Evolutionary conservation across 2,888 invertebrate genomes (phyloP).

Genomic region (Brenthis ino): DNA sequence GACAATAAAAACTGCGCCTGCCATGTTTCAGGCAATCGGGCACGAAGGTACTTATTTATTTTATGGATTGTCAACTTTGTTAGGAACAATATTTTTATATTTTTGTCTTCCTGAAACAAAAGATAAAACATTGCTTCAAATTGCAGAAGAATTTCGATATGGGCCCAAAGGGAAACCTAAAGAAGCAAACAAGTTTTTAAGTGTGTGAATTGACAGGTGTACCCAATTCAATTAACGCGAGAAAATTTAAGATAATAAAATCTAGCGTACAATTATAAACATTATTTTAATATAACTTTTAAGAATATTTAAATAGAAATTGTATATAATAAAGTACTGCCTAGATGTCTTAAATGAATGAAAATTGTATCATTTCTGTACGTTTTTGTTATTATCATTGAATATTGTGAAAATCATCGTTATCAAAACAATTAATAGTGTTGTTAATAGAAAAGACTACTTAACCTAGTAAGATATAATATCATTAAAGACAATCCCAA

Average conservation of each 20-base stretch:
- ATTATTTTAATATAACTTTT: neutral
- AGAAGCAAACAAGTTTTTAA: conserved; percentile 44
- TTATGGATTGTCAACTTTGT: conserved; percentile 83
- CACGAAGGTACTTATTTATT: conserved; percentile 83
- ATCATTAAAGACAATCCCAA: conserved; percentile 11
- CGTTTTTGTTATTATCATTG: too few species aligned
- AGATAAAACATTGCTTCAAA: conserved; percentile 85
- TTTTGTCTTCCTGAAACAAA: conserved; percentile 86
- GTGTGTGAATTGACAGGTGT: conserved; percentile 30
- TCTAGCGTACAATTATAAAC: neutral
- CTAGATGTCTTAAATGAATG: too few species aligned
- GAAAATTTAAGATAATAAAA: neutral
- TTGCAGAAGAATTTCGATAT: conserved; percentile 82
- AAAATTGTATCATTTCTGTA: too few species aligned
- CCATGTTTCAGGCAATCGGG: conserved; percentile 81
- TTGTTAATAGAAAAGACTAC: conserved; percentile 25
- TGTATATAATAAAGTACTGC: too few species aligned
- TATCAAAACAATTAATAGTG: too few species aligned
- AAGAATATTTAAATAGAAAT: neutral
- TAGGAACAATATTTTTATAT: conserved; percentile 83
- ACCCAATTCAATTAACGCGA: too few species aligned
- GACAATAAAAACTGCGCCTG: conserved; percentile 86
- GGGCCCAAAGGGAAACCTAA: conserved; percentile 53
- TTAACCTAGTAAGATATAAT: conserved; percentile 45
- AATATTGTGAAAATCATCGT: too few species aligned